Evolutionary conservation across 2,797 vertebrate species (phyloP), one percentile per base, ranked within the genome.

Genomic region (Xenentodon cancila): DNA sequence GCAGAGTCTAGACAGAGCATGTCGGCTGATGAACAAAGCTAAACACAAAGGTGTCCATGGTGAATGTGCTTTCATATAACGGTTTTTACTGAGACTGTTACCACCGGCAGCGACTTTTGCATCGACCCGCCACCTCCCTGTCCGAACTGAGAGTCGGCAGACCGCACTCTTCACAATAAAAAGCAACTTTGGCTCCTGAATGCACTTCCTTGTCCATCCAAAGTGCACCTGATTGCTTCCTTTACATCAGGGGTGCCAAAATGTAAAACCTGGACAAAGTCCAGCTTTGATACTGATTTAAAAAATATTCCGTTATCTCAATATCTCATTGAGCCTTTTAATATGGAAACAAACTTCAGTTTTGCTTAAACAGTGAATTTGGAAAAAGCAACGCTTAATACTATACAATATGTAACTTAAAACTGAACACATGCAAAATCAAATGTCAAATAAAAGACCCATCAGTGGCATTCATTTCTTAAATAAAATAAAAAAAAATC

Each of bases 21-120:
- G 20, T 51, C 59, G 68, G 49, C 25, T 61, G 64, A 34, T 25
- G 64, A 64, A 44, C 64, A 64, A 53, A 60, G 15, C 21, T 49
- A n/a, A 63, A 53, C n/a, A 22, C 42, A 27, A 25, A 63, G 4
- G 13, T 61, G 71, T 62, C 53, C 27, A 25, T 43, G 42, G 15
- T 27, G 15, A 43, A 34, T 32, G 42, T 30, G 20, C 62, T 6
- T 67, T n/a, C 54, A n/a, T 60, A 44, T 47, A 42, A 51, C 13
- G 51, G 45, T 55, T 65, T 54, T 27, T 50, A 68, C 37, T 12
- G 56, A 32, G 43, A 63, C 25, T 60, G 32, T 48, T 71, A 47
- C 56, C 71, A 47, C 47, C 62, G 69, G 75, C 77, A 84, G 80
- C 74, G 72, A 77, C 22, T 30, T 59, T 79, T 1, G 64, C 77